phyloP scores from a whole-genome alignment of 2,113 vertebrate species.

The Rhegmatorhina hoffmannsi region DNA sequence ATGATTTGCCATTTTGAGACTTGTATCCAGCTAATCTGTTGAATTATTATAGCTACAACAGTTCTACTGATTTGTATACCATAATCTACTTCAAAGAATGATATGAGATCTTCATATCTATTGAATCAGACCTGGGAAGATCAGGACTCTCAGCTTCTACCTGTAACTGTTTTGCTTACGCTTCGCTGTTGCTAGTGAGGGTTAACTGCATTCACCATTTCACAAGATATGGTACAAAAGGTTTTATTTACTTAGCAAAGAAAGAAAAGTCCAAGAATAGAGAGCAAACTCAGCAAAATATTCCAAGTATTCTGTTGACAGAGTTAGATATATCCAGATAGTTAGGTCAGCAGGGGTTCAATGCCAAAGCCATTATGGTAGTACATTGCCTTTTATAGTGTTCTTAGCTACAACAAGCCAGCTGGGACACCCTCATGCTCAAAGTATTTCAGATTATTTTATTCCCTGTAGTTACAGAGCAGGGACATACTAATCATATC shows the following conservation, averaged over 20 bases:
- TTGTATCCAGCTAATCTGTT: not conserved
- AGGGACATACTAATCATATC: not conserved
- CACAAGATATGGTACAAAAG: slow-evolving; percentile 47
- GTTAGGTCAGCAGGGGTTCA: slow-evolving; percentile 52
- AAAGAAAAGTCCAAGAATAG: slow-evolving; percentile 46
- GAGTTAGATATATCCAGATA: slow-evolving; percentile 53
- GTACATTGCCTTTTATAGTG: slow-evolving; percentile 32
- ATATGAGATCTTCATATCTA: not conserved
- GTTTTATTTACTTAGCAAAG: slow-evolving; percentile 60
- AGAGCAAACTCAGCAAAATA: slow-evolving; percentile 68
- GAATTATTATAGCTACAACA: not conserved
- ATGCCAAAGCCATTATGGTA: slow-evolving; percentile 41
- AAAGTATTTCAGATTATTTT: not conserved
- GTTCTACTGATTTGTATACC: not conserved
- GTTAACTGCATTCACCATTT: slow-evolving; percentile 47
- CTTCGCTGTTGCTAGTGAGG: not conserved
- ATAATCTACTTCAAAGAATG: not conserved
- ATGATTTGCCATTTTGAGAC: not conserved
- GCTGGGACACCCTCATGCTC: slow-evolving; percentile 7
- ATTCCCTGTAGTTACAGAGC: not conserved
- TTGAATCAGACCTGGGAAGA: not conserved
- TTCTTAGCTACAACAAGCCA: slow-evolving; percentile 15
- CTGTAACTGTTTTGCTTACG: not conserved
- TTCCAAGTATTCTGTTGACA: slow-evolving; percentile 67
- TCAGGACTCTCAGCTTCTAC: not conserved